phyloP scores from a whole-genome alignment of 2,797 vertebrate species.

The Buphagus erythrorhynchus region DNA sequence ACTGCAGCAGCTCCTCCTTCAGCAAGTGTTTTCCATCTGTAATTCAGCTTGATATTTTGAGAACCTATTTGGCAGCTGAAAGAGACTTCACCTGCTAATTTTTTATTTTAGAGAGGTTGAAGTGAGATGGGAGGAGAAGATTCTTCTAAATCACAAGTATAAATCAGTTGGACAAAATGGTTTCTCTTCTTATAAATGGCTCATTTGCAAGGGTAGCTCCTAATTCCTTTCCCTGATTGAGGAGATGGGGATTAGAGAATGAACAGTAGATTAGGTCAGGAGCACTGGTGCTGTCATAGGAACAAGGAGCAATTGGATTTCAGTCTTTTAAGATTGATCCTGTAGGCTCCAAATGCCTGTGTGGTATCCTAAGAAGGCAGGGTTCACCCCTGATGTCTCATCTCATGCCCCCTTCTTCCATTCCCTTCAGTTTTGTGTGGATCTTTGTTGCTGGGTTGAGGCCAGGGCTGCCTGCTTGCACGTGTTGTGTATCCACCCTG shows the following conservation, averaged over 20 bases:
- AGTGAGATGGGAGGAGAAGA: background rate
- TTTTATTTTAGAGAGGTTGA: background rate
- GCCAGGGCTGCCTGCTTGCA: background rate
- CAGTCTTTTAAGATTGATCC: background rate
- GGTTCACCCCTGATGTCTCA: background rate
- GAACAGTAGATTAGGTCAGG: background rate
- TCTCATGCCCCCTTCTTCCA: background rate
- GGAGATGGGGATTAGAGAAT: background rate
- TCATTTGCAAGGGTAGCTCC: background rate
- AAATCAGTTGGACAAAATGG: background rate
- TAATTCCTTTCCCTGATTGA: background rate
- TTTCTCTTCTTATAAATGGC: background rate
- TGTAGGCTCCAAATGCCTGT: background rate
- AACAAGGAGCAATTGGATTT: background rate
- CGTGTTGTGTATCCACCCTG: rapidly evolving
- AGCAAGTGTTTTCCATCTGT: background rate
- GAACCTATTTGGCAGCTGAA: background rate
- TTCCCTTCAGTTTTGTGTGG: background rate
- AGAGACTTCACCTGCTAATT: background rate
- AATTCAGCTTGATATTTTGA: background rate
- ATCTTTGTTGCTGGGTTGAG: background rate
- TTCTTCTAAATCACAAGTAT: background rate
- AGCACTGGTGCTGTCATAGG: background rate
- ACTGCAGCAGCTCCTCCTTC: background rate
- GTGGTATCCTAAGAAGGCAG: background rate